Percentiles rank a stretch among this genome's conserved stretches.
Conservation (phyloP, 1,140 invertebrate species). For the Mylabris phalerata region DNA sequence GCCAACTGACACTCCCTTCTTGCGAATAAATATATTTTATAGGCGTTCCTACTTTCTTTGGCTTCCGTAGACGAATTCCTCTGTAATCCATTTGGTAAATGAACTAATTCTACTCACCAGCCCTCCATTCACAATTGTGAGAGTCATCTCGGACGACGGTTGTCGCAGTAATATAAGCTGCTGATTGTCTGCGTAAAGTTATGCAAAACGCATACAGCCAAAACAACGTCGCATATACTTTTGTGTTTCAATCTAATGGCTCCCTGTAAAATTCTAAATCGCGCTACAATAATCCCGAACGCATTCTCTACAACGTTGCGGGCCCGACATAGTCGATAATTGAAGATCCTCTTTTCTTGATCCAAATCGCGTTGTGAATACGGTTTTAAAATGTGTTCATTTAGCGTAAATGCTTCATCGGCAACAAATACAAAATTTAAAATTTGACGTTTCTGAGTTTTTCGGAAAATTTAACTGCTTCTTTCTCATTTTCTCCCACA, state of each 20-base stretch:
- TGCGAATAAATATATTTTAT: no score
- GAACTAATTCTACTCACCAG: no score
- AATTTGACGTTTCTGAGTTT: no score
- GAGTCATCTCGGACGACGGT: not conserved
- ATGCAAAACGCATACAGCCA: constrained; percentile 8
- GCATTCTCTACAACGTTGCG: constrained; percentile 39
- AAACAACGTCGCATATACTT: constrained; percentile 5
- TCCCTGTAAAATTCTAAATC: constrained; percentile 17
- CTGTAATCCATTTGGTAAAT: no score
- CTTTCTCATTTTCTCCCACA: no score
- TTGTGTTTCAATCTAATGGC: constrained; percentile 2
- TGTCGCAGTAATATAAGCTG: not conserved
- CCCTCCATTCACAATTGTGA: no score
- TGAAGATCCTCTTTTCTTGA: constrained; percentile 41
- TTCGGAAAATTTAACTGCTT: no score
- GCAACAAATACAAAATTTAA: constrained; percentile 14
- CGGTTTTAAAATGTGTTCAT: constrained; percentile 41
- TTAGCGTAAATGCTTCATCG: constrained; percentile 47
- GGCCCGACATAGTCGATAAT: constrained; percentile 42
- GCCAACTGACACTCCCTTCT: no score
- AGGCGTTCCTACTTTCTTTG: not conserved
- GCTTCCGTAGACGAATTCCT: no score
- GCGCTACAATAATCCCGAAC: constrained; percentile 31
- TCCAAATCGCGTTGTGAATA: constrained; percentile 35
- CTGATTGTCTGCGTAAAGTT: not conserved